Evolutionary conservation across 2,113 vertebrate species (phyloP), one percentile per base, ranked within the genome.

Genomic region (Crotophaga sulcirostris): DNA sequence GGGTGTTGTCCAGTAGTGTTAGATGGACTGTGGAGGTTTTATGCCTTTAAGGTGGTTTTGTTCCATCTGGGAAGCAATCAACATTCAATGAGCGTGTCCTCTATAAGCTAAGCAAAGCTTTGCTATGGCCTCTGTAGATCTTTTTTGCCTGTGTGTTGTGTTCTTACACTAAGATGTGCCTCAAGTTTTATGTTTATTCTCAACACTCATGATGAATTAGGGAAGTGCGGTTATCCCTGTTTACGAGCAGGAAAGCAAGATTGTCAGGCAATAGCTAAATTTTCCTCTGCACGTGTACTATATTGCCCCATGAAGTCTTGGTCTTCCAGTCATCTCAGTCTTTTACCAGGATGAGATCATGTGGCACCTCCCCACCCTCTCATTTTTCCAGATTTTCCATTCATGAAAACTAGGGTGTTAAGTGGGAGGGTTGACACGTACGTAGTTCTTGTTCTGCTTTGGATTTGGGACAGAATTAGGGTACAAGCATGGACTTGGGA

Each of bases 371-470:
- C 0, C 0, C 76, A 70, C n/a, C 29, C 11, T 84, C 60, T 75
- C 29, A n/a, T 90, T 86, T 94, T 89, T 55, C 52, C 52, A 81
- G 47, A 26, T 90, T 94, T 93, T 84, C 64, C 73, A 60, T 90
- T 94, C 84, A 89, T 56, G 76, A 89, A 74, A 94, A 81, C 60
- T 67, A 75, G 91, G 69, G 56, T 84, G 89, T 84, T 90, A 89
- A 63, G 93, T 95, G 80, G 84, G 93, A 93, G 60, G 44, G 19
- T 47, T 81, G 72, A 67, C 67, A n/a, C 16, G 21, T 70, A 74
- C 19, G 0, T 21, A 67, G 33, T 81, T 81, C 68, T 86, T 94
- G 80, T 55, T 44, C 73, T 89, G 51, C 47, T 94, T 96, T 93
- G 76, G 24, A 56, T 93, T 36, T 70, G 52, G 80, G 52, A 33